Percentiles rank a stretch among this genome's conserved stretches.
Conservation (phyloP, 2,113 vertebrate genomes). For the Lamprotornis superbus region DNA sequence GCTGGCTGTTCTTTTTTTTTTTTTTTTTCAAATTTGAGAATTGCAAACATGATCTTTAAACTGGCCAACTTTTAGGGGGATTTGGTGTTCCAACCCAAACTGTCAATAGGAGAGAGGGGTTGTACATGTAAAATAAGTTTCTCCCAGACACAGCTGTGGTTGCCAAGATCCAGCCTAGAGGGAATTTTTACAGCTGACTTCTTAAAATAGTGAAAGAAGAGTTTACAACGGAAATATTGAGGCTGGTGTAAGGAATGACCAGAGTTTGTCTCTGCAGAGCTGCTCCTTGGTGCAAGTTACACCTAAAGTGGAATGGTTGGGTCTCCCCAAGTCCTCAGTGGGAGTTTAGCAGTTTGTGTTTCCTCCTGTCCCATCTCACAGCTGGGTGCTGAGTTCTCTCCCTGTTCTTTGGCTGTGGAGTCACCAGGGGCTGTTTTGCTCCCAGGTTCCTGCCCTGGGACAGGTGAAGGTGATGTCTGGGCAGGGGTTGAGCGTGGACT, state of each 20-base stretch:
- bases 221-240: constrained; percentile 49
- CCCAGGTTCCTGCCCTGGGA: rapidly evolving
- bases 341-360: background rate
- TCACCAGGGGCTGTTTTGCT: background rate
- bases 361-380: background rate
- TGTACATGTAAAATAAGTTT: constrained; percentile 35
- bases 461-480: background rate
- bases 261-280: background rate
- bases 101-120: background rate
- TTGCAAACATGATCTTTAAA: constrained; percentile 26
- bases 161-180: constrained; percentile 54
- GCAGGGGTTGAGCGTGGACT: rapidly evolving
- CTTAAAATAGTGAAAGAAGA: constrained; percentile 38
- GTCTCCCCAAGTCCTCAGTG: rapidly evolving
- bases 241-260: background rate
- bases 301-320: background rate
- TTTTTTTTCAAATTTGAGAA: background rate
- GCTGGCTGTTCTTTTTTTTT: background rate
- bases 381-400: background rate
- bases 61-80: background rate
- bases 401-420: background rate
- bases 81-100: constrained; percentile 28
- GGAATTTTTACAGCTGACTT: constrained; percentile 51
- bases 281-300: background rate
- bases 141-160: background rate